Evolutionary conservation across 2,113 vertebrate species (phyloP), one percentile per base, ranked within the genome.

Genomic region (Mirounga angustirostris): DNA sequence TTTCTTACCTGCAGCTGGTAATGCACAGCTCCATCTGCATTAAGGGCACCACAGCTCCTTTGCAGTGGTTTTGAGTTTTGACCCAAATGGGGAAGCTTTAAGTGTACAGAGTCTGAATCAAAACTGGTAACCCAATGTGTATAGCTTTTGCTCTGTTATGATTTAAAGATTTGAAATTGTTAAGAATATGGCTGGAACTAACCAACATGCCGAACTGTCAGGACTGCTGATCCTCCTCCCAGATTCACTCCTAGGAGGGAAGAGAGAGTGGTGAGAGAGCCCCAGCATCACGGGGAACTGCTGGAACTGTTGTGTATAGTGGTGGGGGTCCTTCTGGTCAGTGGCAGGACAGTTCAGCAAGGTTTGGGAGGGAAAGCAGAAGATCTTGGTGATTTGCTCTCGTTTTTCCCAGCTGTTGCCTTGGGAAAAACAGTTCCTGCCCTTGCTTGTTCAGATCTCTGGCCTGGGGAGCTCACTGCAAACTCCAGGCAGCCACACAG

Each of bases 221-320:
- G 54, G 52, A 50, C 54, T 33, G 40, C 24, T 2, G 54, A 63
- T 36, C 18, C 4, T 52, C 24, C 88, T 33, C n/a, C 36, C 36
- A 46, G 54, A 63, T 36, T 74, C 50, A 30, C 43, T 21, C 30
- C 10, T 28, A 18, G 73, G 52, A 10, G 43, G 19, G 19, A 22
- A 30, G 33, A 30, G 36, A 76, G 58, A 56, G 43, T 3, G 2
- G 5, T 30, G 33, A 81, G 28, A 0, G 1, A 46, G 16, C 24
- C 3, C 22, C 16, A 3, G 43, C 6, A 4, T n/a, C 73, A 19
- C 1, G 0, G 30, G 56, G 13, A 30, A 21, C 58, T 21, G 1
- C 40, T 33, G 93, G 40, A 56, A 28, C 24, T 7, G 26, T 33
- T 16, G 15, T 58, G 30, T 22, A 15, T 73, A 0, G 13, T 4